Base-by-base conservation (phyloP, 2,888 invertebrate species). In the Tenthredo amoena region DNA sequence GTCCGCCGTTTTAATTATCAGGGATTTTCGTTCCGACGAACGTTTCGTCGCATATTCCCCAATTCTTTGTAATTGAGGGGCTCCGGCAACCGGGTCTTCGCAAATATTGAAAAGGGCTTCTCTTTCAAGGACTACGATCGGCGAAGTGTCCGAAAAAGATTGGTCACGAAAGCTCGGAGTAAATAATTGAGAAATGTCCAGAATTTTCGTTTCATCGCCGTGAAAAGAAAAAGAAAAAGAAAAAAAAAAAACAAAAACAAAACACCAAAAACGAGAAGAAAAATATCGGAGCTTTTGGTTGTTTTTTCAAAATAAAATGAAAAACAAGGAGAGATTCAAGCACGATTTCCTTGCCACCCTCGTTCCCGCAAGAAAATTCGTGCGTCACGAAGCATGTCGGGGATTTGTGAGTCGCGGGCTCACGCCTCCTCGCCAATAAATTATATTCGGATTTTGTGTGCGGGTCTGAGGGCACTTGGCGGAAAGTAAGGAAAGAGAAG, bases 381-480 rank as follows among this genome's bases (percentile, higher is more conserved):
- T 68, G 68, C 68, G 68, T 68, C 34, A 26, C 34, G 68, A 68
- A 68, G 68, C 34, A 34, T 18, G 68, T 68, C 68, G 34, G 68
- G 68, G 68, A 68, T 68, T 68, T 68, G 68, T 34, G 68, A 34
- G 68, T 68, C 31, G 68, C 31, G 62, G 31, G 15, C 34, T 18
- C 31, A 18, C 68, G 18, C 68, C 18, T 15, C 62, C 62, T 26
- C 10, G 62, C 12, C 68, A 34, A 68, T 68, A 68, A 34, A 68
- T 68, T 68, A 68, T 68, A 68, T 68, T 68, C 68, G 18, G 34
- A 68, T 68, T 68, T 34, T 7, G 68, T 62, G 55, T 55, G 55
- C 62, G 10, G 12, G 62, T 62, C 26, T 34, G 68, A 26, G 68
- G 68, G 34, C 34, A 68, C 68, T 68, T 34, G 68, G 34, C 18